A percentile compares a stretch with the other conserved stretches of the same genome.
Evolutionary conservation across 37 sponge, comb jelly and placozoan genomes (phyloP).

Genomic region (Sycon ciliatum): DNA sequence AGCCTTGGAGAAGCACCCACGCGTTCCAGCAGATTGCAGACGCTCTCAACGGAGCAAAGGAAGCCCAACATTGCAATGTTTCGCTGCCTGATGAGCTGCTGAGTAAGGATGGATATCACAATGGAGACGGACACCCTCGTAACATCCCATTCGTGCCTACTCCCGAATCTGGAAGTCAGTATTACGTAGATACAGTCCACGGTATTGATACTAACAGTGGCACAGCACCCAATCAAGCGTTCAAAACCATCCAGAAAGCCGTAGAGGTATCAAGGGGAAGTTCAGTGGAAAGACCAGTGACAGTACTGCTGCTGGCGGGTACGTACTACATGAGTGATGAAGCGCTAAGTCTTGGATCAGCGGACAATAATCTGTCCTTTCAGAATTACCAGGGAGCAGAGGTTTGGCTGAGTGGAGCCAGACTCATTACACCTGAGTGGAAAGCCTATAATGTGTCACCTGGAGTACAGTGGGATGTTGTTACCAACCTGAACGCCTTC

Average conservation of each 20-base stretch:
- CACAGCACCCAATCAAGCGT: constrained; percentile 10
- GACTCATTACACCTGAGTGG: constrained; percentile 38
- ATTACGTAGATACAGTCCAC: constrained; percentile 26
- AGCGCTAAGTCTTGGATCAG: constrained; percentile 28
- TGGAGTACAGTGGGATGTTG: constrained; percentile 9
- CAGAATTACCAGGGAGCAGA: constrained; percentile 17
- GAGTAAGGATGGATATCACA: no score
- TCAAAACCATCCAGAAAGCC: constrained; percentile 1
- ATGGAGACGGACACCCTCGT: no score
- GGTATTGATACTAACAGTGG: constrained; percentile 43
- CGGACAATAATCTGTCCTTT: constrained; percentile 37
- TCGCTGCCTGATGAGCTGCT: no score
- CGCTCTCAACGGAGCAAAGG: no score
- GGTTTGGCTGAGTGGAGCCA: constrained; percentile 43
- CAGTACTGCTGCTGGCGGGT: constrained; percentile 37
- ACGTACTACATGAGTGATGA: constrained; percentile 32
- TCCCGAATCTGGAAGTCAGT: not conserved
- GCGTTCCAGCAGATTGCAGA: no score
- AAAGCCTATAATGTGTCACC: constrained; percentile 12
- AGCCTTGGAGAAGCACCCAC: no score
- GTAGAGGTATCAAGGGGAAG: not conserved
- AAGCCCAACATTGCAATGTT: no score
- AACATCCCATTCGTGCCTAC: not conserved
- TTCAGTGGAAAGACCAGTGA: constrained; percentile 20
- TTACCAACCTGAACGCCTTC: not conserved